These are phyloP conservation scores for Phainopepla nitens DNA, from an alignment of 2,113 vertebrate species.

Conservation along the genomic window DNA sequence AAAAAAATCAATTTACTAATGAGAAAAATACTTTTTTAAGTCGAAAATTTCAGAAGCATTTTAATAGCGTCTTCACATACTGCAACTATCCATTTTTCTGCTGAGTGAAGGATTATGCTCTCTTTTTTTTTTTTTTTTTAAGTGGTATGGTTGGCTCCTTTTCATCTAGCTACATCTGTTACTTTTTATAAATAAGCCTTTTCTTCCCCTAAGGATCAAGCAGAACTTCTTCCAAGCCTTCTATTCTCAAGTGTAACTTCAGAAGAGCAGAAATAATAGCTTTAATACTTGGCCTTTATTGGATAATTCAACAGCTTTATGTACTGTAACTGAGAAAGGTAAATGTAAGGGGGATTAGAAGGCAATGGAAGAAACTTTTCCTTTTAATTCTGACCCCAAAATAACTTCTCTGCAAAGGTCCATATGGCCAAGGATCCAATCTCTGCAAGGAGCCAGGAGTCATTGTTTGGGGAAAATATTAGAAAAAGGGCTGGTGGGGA, in stretches of 20 bases:
- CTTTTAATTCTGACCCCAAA: neutral
- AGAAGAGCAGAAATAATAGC: conserved; percentile 40
- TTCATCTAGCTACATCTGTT: conserved; percentile 43
- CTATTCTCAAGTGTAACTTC: conserved; percentile 49
- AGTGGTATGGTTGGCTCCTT: conserved; percentile 11
- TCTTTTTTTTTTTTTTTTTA: neutral
- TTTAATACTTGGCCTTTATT: conserved; percentile 58
- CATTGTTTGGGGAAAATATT: neutral
- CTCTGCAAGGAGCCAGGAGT: neutral
- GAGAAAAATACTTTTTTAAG: neutral
- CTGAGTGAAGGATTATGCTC: neutral
- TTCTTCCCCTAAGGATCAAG: conserved; percentile 5
- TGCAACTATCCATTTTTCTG: neutral
- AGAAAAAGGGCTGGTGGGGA: neutral
- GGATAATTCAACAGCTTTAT: conserved; percentile 40
- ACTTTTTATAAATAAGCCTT: conserved; percentile 38
- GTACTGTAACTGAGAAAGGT: conserved; percentile 14
- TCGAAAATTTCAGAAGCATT: neutral
- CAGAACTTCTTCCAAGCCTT: conserved; percentile 37
- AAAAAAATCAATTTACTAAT: neutral
- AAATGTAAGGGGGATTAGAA: conserved; percentile 47
- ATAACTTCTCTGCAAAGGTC: neutral
- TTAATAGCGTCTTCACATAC: neutral
- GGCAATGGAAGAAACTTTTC: neutral
- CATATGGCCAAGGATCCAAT: neutral